Percentiles rank a stretch among this genome's conserved stretches.
Evolutionary conservation across 2,888 invertebrate species (phyloP).

Genomic region (Temnothorax rugatulus): DNA sequence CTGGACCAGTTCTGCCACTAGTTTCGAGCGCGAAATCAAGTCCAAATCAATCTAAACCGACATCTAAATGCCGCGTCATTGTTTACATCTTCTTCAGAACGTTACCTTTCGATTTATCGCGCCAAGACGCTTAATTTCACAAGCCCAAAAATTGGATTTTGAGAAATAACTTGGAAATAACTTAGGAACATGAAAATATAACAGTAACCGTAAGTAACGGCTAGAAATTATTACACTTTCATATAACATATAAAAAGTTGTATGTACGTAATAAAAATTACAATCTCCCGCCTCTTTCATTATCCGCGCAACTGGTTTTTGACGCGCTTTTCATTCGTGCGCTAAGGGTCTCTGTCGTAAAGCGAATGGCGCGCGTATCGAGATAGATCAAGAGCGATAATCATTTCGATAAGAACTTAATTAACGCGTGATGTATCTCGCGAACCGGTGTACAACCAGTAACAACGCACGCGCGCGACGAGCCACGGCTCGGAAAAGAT

Average conservation of each 20-base stretch:
- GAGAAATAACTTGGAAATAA: not conserved
- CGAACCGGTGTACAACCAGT: constrained; percentile 18
- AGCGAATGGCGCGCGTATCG: constrained; percentile 47
- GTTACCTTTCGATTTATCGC: not conserved
- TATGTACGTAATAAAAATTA: not conserved
- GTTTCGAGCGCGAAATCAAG: constrained; percentile 34
- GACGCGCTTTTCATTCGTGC: constrained; percentile 37
- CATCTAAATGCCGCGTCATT: constrained; percentile 22
- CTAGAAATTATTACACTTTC: not conserved
- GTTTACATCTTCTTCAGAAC: constrained; percentile 11
- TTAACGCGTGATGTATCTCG: constrained; percentile 72
- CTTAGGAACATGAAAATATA: not conserved
- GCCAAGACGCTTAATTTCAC: not conserved
- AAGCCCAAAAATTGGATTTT: not conserved
- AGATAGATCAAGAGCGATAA: constrained; percentile 70
- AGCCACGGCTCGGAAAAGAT: constrained; percentile 66
- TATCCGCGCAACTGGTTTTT: constrained; percentile 27
- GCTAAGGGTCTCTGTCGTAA: constrained; percentile 48
- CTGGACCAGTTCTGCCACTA: constrained; percentile 16
- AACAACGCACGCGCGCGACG: constrained; percentile 44
- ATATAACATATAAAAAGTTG: not conserved
- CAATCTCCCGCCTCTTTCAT: not conserved
- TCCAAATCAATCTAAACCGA: constrained; percentile 45
- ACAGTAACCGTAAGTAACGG: not conserved
- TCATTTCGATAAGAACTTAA: constrained; percentile 75